phyloP scores from a whole-genome alignment of 2,888 invertebrate species.

The Embidobia sp. region DNA sequence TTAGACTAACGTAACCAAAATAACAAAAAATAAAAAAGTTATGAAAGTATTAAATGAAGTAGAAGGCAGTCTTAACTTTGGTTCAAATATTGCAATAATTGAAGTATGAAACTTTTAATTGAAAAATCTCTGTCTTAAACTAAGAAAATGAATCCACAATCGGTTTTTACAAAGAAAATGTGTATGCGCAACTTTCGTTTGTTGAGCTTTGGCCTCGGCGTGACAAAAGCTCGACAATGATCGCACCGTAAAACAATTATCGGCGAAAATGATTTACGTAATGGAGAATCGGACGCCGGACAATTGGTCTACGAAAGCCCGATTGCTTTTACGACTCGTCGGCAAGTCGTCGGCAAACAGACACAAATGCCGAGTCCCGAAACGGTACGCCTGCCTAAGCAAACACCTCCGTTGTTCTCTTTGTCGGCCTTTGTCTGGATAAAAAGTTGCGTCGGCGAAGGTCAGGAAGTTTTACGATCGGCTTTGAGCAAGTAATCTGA shows the following conservation, averaged over 20 bases:
- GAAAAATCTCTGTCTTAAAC: too few relatives aligned
- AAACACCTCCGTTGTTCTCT: constrained; percentile 21
- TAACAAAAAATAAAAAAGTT: too few relatives aligned
- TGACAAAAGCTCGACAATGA: constrained; percentile 47
- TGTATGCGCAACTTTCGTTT: too few relatives aligned
- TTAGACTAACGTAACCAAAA: too few relatives aligned
- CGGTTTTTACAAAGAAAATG: too few relatives aligned
- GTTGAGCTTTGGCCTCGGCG: too few relatives aligned
- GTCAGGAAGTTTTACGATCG: constrained; percentile 37
- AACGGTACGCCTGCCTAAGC: constrained; percentile 24
- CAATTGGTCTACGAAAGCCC: constrained; percentile 8
- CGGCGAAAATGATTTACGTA: constrained; percentile 19
- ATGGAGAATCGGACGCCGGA: constrained; percentile 16
- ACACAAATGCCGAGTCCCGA: constrained; percentile 8
- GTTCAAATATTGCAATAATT: too few relatives aligned
- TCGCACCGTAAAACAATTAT: constrained; percentile 16
- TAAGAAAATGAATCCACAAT: too few relatives aligned
- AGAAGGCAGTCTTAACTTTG: too few relatives aligned
- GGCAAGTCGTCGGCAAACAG: constrained; percentile 27
- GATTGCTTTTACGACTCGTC: constrained; percentile 23
- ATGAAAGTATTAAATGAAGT: too few relatives aligned
- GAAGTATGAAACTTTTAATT: too few relatives aligned
- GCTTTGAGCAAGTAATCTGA: constrained; percentile 32
- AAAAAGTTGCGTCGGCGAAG: constrained; percentile 34
- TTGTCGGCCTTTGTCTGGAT: constrained; percentile 30